Base-by-base conservation (phyloP, 1,140 invertebrate species). In the Polypedilum pembai region DNA sequence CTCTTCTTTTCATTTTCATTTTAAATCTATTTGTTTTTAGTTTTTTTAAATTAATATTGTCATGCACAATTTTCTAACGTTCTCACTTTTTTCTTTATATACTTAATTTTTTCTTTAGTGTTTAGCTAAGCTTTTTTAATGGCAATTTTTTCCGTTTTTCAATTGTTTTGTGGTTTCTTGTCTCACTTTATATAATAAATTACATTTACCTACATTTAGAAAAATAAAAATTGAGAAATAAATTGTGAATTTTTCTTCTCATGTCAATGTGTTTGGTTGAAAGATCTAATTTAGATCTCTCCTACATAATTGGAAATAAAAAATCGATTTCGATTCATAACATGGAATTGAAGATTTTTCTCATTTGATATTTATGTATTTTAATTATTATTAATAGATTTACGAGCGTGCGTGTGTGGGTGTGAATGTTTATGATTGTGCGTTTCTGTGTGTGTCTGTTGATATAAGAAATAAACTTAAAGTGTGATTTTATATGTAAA, bases 1-100 rank as follows among this genome's bases (percentile, higher is more conserved):
- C 20, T 69, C 18, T 66, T 69, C 17, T 18, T 7, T 69, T 0
- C 20, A 18, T 21, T 69, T 69, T 69, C 20, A 7, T 20, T 69
- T 69, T 20, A 69, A 69, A 69, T 69, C 65, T 69, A 69, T 21
- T 20, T 66, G 10, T 66, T 66, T 18, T 66, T 69, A 69, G 1
- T 69, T 56, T n/a, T 17, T 66, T 69, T 69, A 69, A 69, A 69
- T 69, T 69, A 69, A 69, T 69, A 69, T 69, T 69, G 65, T 69
- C 65, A 69, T 69, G 65, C 65, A 69, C 65, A 69, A 69, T 69
- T 69, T 69, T 69, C 65, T 69, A 69, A 69, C 65, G 18, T 20
- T 69, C 20, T 69, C 17, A 21, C 20, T 69, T 21, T 69, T 66
- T 5, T 65, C 63, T n/a, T 33, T 69, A 21, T 17, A 8, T 21